Percentiles rank a stretch among this genome's conserved stretches.
Evolutionary conservation across 2,888 invertebrate species (phyloP).

Genomic region (Aphrophora alni): DNA sequence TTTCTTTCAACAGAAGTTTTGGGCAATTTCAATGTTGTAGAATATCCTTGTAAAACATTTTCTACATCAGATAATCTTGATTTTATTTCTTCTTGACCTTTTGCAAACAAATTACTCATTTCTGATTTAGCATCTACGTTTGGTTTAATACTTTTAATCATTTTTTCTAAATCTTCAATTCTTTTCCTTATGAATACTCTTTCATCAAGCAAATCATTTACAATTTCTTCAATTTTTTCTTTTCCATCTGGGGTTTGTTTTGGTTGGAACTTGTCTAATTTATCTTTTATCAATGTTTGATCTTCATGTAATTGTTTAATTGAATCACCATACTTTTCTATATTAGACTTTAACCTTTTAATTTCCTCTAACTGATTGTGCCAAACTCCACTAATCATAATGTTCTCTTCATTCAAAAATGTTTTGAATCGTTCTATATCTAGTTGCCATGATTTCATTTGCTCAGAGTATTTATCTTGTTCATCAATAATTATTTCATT

Average conservation of each 20-base stretch:
- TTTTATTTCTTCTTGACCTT: neutral
- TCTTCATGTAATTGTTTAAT: conserved; percentile 23
- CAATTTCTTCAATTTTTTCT: conserved; percentile 25
- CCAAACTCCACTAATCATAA: conserved; percentile 39
- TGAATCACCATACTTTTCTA: conserved; percentile 24
- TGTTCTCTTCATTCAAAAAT: conserved; percentile 37
- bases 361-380: conserved; percentile 35
- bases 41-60: neutral
- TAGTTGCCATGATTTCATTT: conserved; percentile 27
- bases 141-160: neutral
- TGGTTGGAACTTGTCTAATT: neutral
- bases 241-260: neutral
- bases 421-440: conserved; percentile 33
- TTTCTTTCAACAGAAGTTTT: neutral
- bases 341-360: conserved; percentile 11
- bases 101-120: neutral
- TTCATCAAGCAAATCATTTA: conserved; percentile 19
- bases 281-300: conserved; percentile 27
- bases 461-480: conserved; percentile 37
- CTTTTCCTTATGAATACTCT: conserved; percentile 22
- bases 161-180: conserved; percentile 16
- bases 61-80: neutral
- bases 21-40: neutral
- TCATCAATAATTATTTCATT: conserved; percentile 37
- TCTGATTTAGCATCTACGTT: neutral